Evolutionary conservation across 2,888 invertebrate species (phyloP).

Genomic region (Hyles lineata): DNA sequence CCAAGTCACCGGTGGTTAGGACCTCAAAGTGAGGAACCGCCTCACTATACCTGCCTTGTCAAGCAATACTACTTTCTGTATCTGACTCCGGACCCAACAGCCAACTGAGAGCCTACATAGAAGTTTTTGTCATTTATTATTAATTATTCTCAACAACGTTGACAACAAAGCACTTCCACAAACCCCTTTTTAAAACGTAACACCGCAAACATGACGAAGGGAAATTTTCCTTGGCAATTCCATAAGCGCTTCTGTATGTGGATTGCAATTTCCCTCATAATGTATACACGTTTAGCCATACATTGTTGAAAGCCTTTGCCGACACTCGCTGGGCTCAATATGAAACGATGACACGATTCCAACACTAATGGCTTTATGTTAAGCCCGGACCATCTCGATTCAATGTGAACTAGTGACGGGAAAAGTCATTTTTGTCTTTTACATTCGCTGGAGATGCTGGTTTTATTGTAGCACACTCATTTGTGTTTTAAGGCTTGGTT

Average conservation of each 20-base stretch:
- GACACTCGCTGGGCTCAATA: conserved; percentile 36
- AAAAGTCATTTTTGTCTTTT: not conserved
- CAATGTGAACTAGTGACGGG: conserved; percentile 12
- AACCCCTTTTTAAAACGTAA: not conserved
- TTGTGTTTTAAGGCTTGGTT: no score
- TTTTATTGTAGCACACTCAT: no score
- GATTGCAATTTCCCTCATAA: conserved; percentile 43
- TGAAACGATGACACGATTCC: conserved; percentile 42
- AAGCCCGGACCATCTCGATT: conserved; percentile 35
- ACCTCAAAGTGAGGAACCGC: no score
- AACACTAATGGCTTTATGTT: conserved; percentile 46
- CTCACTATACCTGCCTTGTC: no score
- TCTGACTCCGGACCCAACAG: no score
- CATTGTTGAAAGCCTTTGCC: conserved; percentile 29
- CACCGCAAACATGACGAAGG: not conserved
- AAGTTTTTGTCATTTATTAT: not conserved
- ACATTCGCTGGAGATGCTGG: not conserved
- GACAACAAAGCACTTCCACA: not conserved
- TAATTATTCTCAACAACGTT: not conserved
- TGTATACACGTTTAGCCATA: conserved; percentile 21
- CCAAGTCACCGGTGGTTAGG: no score
- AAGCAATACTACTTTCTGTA: no score
- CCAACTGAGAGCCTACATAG: no score
- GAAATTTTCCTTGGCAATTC: conserved; percentile 25
- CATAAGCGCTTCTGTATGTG: conserved; percentile 31